A percentile compares a stretch with the other conserved stretches of the same genome.
Conservation (phyloP, 1,140 invertebrate genomes). For the Drosophila rufa region DNA sequence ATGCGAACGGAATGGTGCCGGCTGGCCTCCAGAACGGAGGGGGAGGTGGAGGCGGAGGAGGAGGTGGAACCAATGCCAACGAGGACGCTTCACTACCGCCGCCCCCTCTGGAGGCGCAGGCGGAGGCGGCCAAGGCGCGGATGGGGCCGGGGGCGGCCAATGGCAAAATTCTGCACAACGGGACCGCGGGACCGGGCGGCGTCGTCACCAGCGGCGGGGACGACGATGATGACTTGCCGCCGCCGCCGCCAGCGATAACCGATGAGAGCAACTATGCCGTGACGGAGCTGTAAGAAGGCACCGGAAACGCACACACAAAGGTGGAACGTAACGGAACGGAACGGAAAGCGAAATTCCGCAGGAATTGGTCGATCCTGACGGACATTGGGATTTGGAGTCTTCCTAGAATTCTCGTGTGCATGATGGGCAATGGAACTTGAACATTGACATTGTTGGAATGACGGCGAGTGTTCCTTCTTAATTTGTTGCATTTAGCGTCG, state of each 20-base stretch:
- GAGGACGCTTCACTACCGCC: conserved; percentile 76
- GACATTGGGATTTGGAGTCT: conserved; percentile 26
- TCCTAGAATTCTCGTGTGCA: conserved; percentile 46
- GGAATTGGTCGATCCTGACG: conserved; percentile 25
- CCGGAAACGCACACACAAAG: not conserved
- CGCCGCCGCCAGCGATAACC: conserved; percentile 82
- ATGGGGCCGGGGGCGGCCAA: conserved; percentile 42
- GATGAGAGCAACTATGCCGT: conserved; percentile 85
- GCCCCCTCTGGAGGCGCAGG: conserved; percentile 64
- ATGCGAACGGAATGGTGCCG: conserved; percentile 28
- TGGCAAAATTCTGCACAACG: conserved; percentile 68
- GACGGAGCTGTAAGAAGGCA: conserved; percentile 78
- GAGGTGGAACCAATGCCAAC: conserved; percentile 16
- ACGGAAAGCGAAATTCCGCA: not conserved
- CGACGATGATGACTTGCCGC: conserved; percentile 78
- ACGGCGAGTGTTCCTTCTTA: conserved; percentile 48
- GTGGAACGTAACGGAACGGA: not conserved
- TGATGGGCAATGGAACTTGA: conserved; percentile 22
- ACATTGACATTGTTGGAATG: conserved; percentile 20
- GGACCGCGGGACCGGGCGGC: conserved; percentile 20
- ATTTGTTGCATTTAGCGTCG: conserved; percentile 47
- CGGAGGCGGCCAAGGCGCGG: conserved; percentile 51
- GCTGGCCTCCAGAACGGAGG: conserved; percentile 54
- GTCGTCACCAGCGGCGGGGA: conserved; percentile 26
- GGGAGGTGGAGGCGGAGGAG: conserved; percentile 18